These are phyloP conservation scores for Mastigias papua DNA, from an alignment of 30 jellyfish, hydroid and myxozoan genomes.

Conservation along the genomic window DNA sequence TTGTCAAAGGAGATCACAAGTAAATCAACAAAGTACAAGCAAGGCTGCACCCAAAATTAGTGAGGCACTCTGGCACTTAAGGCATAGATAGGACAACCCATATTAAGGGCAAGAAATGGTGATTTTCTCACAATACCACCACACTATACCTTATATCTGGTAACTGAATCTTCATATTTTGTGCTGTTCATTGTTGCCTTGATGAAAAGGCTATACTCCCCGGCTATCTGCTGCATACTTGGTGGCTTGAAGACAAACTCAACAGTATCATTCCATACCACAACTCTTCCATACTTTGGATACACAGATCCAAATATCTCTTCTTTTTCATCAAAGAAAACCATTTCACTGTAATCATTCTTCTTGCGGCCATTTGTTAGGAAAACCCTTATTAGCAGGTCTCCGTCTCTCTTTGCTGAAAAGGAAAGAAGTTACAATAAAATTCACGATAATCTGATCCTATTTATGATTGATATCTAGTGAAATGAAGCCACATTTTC, in stretches of 20 bases:
- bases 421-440: too few species aligned
- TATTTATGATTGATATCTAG: too few species aligned
- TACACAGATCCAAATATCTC: constrained; percentile 60
- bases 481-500: too few species aligned
- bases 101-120: too few species aligned
- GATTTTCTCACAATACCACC: background rate
- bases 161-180: constrained; percentile 44
- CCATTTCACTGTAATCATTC: constrained; percentile 80
- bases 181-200: constrained; percentile 51
- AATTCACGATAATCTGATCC: too few species aligned
- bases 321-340: constrained; percentile 60
- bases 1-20: too few species aligned
- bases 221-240: constrained; percentile 55
- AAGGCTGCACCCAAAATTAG: too few species aligned
- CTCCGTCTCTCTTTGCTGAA: constrained; percentile 59
- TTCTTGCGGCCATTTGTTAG: constrained; percentile 56
- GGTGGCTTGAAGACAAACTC: constrained; percentile 80
- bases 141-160: constrained; percentile 36
- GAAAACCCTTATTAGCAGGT: constrained; percentile 61
- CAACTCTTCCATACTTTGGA: constrained; percentile 61
- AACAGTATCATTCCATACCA: constrained; percentile 73
- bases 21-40: too few species aligned
- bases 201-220: constrained; percentile 69
- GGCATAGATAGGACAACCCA: too few species aligned
- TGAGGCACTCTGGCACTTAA: too few species aligned